Evolutionary conservation across 2,888 invertebrate species (phyloP), one percentile per base, ranked within the genome.

Genomic region (Phengaris arion): DNA sequence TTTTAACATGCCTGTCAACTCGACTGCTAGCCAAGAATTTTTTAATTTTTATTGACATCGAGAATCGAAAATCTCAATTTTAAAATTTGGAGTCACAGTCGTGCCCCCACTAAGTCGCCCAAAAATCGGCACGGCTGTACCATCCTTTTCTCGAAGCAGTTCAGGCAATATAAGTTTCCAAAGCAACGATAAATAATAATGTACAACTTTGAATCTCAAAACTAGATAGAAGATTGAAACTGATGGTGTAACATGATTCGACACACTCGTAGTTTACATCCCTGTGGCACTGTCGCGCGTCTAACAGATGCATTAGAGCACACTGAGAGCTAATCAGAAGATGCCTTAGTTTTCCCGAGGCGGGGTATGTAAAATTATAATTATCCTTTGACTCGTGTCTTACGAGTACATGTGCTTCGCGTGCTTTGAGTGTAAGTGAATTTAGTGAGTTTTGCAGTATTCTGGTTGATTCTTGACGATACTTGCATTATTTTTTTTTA

Each of bases 261-360:
- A 76, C 76, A 74, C 76, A 35, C 35, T 35, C 35, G 35, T 35
- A 76, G 77, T 74, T 76, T 75, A 45, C 74, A 77, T 81, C 81
- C 81, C 80, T 75, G 68, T 78, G 77, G 79, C 75, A 77, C 77
- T 77, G 76, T 76, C 75, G 75, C 64, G 75, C 76, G 80, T 77
- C 35, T 35, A 79, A 79, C 79, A 77, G 80, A 77, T 81, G 81
- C 80, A 81, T 82, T 81, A 82, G 79, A 74, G 70, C 78, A 75
- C 77, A 76, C 73, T 76, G 75, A 77, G 77, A 78, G 77, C 77
- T 81, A 80, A 80, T 81, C 79, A 80, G 79, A 68, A 75, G 76
- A 76, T 75, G 75, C 76, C 76, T 72, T 52, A 22, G 73, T 46
- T 74, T 78, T 80, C 79, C 68, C 74, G 78, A 77, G 79, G 76